A percentile compares a stretch with the other conserved stretches of the same genome.
Conservation (phyloP, 2,113 vertebrate species). For the Lamprologus lemairii region DNA sequence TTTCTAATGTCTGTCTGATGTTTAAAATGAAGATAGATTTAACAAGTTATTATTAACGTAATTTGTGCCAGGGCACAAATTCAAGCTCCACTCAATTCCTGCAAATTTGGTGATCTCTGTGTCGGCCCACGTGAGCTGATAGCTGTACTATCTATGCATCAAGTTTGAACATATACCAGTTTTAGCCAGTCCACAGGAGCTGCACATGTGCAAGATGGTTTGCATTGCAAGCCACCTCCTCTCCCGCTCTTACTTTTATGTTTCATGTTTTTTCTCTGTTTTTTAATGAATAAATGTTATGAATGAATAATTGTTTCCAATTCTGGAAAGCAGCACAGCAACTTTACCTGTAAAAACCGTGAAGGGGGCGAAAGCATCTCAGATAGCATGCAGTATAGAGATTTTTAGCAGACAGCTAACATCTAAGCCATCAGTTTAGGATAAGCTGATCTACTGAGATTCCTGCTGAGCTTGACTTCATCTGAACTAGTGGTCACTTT, state of each 20-base stretch:
- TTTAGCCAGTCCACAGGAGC: background rate
- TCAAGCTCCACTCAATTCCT: background rate
- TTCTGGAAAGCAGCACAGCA: background rate
- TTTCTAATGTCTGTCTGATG: background rate
- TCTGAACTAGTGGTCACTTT: background rate
- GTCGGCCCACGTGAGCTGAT: background rate
- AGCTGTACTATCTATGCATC: background rate
- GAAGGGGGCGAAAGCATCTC: background rate
- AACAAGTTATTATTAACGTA: accelerated
- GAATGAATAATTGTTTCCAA: background rate
- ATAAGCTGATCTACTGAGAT: background rate
- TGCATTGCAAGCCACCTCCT: background rate
- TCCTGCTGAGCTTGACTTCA: background rate
- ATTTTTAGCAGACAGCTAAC: background rate
- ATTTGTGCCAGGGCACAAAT: background rate
- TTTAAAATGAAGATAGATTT: background rate
- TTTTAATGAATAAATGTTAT: background rate
- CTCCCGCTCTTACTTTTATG: background rate
- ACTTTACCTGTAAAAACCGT: background rate
- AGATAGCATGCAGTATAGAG: background rate
- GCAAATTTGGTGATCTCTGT: background rate
- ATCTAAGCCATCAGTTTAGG: background rate
- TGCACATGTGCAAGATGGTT: background rate
- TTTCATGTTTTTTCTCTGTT: background rate
- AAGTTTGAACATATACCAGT: background rate